Conservation (phyloP, 2,888 invertebrate species). For the Metopia argyrocephala region DNA sequence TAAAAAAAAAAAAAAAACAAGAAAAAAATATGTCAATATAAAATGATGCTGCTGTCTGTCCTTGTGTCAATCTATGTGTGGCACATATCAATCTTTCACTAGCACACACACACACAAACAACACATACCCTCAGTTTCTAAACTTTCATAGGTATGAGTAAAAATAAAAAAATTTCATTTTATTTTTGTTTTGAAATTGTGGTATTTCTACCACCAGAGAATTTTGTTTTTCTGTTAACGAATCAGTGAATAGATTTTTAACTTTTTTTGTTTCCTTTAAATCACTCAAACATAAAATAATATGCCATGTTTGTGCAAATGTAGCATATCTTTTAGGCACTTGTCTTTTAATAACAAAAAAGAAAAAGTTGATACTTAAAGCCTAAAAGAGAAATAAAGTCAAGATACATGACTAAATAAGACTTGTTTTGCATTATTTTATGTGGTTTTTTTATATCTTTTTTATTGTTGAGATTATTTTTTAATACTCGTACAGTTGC, state of each 20-base stretch:
- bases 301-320: too few relatives aligned
- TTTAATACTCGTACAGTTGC: constrained; percentile 10
- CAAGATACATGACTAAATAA: not conserved
- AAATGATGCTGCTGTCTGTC: constrained; percentile 4
- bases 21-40: constrained; percentile 30
- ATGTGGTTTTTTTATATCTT: not conserved
- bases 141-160: not conserved
- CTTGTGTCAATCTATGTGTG: constrained; percentile 37
- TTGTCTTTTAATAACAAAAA: too few relatives aligned
- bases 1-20: not conserved
- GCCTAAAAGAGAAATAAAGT: not conserved
- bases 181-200: too few relatives aligned
- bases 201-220: too few relatives aligned
- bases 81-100: constrained; percentile 44
- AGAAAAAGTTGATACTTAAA: too few relatives aligned
- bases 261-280: too few relatives aligned
- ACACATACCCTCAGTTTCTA: not conserved
- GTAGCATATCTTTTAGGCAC: too few relatives aligned
- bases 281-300: too few relatives aligned
- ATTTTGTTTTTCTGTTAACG: too few relatives aligned
- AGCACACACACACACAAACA: not conserved
- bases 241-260: too few relatives aligned
- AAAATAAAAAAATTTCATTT: constrained; percentile 5
- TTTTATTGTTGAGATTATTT: not conserved
- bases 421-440: not conserved